A percentile compares a stretch with the other conserved stretches of the same genome.
Conservation (phyloP, 2,113 vertebrate species). For the Semicossyphus pulcher region DNA sequence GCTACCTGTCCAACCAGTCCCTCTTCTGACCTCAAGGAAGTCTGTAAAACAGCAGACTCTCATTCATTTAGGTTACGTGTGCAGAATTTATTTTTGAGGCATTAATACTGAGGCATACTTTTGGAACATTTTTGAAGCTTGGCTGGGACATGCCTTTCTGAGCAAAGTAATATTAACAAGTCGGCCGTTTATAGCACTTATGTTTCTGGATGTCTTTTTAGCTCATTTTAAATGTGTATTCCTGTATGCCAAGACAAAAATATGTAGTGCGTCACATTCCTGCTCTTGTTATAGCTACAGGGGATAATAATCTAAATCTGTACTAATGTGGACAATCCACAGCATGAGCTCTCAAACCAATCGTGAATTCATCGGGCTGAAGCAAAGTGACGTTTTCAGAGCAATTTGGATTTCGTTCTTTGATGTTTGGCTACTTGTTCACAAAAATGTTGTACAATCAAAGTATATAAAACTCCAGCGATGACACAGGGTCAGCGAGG, state of each 20-base stretch:
- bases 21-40: constrained; percentile 23
- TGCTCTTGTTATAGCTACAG: constrained; percentile 3
- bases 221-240: background rate
- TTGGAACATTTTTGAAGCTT: background rate
- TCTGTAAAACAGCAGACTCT: constrained; percentile 25
- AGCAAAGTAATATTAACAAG: background rate
- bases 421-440: background rate
- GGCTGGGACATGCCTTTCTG: background rate
- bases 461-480: background rate
- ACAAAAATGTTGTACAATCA: background rate
- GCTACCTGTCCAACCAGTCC: constrained; percentile 29
- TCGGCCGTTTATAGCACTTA: background rate
- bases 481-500: background rate
- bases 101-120: background rate
- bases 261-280: background rate
- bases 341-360: constrained; percentile 12
- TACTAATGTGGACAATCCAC: background rate
- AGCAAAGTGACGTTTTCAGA: background rate
- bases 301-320: constrained; percentile 15
- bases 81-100: background rate
- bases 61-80: background rate
- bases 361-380: background rate
- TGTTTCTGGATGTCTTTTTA: background rate
- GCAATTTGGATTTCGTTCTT: background rate
- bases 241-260: background rate